A percentile compares a stretch with the other conserved stretches of the same genome.
Conservation (phyloP, 2,797 vertebrate species). For the Merluccius polli region DNA sequence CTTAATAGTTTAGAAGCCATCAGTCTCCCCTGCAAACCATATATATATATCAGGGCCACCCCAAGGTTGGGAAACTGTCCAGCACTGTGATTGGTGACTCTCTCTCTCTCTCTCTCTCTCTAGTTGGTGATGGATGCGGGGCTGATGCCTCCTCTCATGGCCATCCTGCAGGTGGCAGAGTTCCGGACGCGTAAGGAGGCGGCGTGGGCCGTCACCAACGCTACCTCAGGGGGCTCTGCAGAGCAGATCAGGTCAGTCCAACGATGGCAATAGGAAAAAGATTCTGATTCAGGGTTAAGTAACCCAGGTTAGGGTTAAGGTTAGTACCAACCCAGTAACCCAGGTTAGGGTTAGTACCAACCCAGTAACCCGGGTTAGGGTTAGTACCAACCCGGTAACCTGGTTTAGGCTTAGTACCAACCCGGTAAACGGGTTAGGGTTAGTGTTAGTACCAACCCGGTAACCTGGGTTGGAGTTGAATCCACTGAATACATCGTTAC, state of each 20-base stretch:
- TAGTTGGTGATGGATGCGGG: constrained; percentile 92
- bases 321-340: too few relatives aligned
- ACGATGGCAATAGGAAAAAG: background rate
- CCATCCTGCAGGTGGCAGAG: constrained; percentile 93
- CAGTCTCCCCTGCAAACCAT: background rate
- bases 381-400: too few relatives aligned
- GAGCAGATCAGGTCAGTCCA: constrained; percentile 89
- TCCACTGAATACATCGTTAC: background rate
- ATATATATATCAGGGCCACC: background rate
- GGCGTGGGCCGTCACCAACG: constrained; percentile 94
- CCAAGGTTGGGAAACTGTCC: background rate
- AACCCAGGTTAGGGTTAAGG: background rate
- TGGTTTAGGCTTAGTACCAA: too few relatives aligned
- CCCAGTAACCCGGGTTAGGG: too few relatives aligned
- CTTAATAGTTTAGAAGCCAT: background rate
- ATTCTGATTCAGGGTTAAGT: background rate
- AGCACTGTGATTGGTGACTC: background rate
- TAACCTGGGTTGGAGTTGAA: background rate
- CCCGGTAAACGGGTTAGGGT: too few relatives aligned
- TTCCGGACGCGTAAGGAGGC: constrained; percentile 96
- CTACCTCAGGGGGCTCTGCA: constrained; percentile 90
- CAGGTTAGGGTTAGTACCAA: too few relatives aligned
- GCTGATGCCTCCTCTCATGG: constrained; percentile 89
- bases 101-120: background rate
- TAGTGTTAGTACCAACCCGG: too few relatives aligned